Percentiles rank a stretch among this genome's conserved stretches.
Evolutionary conservation across 2,888 invertebrate species (phyloP).

Genomic region (Erebia ligea): DNA sequence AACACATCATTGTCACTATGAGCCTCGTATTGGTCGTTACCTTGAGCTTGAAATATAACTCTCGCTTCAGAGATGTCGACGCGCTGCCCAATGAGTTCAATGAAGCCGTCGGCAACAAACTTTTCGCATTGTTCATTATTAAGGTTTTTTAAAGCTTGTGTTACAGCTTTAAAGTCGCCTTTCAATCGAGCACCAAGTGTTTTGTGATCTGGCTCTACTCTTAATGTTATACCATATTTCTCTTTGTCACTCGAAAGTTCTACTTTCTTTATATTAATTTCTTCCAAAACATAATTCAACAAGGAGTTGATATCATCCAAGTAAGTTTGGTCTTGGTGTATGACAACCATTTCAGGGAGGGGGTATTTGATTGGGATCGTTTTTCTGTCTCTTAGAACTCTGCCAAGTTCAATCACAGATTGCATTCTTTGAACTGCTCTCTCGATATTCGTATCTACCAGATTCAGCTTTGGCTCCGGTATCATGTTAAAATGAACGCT

Average conservation of each 20-base stretch:
- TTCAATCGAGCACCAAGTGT: conserved; percentile 94
- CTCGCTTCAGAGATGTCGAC: conserved; percentile 91
- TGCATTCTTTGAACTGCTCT: conserved; percentile 96
- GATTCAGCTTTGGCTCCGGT: conserved; percentile 86
- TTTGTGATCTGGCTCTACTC: conserved; percentile 98
- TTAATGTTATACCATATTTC: conserved; percentile 94
- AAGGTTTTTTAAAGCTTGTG: conserved; percentile 90
- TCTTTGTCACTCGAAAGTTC: conserved; percentile 94
- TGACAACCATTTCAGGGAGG: conserved; percentile 96
- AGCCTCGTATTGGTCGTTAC: conserved; percentile 91
- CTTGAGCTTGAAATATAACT: conserved; percentile 90
- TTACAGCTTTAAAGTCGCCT: conserved; percentile 94
- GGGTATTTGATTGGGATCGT: conserved; percentile 98
- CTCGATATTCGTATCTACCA: conserved; percentile 94
- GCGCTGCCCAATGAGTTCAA: conserved; percentile 89
- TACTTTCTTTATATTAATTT: conserved; percentile 94
- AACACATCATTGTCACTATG: conserved; percentile 95
- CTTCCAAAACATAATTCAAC: conserved; percentile 93
- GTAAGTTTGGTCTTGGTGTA: conserved; percentile 92
- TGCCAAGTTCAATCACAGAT: conserved; percentile 95
- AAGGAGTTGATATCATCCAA: conserved; percentile 91
- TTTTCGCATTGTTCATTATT: conserved; percentile 91
- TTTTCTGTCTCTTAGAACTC: conserved; percentile 95
- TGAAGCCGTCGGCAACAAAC: conserved; percentile 87
- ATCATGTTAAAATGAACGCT: conserved; percentile 97